Evolutionary conservation across 1,140 invertebrate genomes (phyloP), one percentile per base, ranked within the genome.

Genomic region (Drosophila kanapiae): DNA sequence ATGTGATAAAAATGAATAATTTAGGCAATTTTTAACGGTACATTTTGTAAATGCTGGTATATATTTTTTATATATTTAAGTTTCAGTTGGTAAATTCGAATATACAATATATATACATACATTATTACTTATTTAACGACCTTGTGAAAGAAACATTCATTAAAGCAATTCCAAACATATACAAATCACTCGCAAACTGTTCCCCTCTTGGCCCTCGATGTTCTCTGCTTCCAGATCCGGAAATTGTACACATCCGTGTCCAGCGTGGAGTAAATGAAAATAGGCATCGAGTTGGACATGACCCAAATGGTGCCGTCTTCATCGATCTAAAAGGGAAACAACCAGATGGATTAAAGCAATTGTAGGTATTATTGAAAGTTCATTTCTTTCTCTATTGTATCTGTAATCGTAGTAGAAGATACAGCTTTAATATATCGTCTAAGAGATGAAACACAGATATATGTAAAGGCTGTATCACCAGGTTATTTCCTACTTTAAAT

Each of bases 281-380:
- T 93, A 0, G 95, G 95, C 91, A 95, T 93, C 0, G 93, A 94
- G 75, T 95, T 95, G 0, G 94, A 93, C 84, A 95, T 94, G 0
- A 95, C 84, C 93, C 95, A 95, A 7, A 95, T 93, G 29, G 94
- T 93, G 43, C 95, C 94, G 2, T 93, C 92, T 0, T 93, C 93
- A 54, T 92, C 93, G 37, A 95, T 92, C 82, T 95, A 81, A 93
- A 51, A 43, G 38, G 29, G 16, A 51, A 72, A 29, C 14, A 38
- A 33, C 18, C 2, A 8, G 5, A n/a, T n/a, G n/a, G n/a, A 49
- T 16, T 3, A 14, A 33, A 27, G 2, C 23, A 49, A 14, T 5
- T 49, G 27, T n/a, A n/a, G 48, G 4, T 14, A 11, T 16, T 16
- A 7, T 29, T 49, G 29, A 10, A 49, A 29, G 8, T 10, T 29